A percentile compares a stretch with the other conserved stretches of the same genome.
These are phyloP conservation scores for Drosophila rhopaloa DNA, from an alignment of 1,140 invertebrate genomes.

Conservation along the genomic window DNA sequence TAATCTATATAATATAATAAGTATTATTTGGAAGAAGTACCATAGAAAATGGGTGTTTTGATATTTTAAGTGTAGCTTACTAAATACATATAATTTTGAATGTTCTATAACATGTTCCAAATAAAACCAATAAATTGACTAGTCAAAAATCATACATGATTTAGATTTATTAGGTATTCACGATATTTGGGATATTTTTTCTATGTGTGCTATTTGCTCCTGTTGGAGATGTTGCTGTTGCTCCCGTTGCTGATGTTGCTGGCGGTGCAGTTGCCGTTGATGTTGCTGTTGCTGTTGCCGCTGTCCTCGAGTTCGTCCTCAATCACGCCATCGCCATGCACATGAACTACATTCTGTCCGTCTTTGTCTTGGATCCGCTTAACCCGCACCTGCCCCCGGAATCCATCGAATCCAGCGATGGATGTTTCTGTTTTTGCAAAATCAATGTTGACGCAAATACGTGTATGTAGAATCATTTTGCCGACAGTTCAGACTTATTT, in stretches of 20 bases:
- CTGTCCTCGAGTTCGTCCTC: constrained; percentile 73
- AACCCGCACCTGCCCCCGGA: constrained; percentile 17
- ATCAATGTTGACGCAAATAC: constrained; percentile 83
- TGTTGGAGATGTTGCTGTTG: neutral
- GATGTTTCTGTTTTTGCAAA: constrained; percentile 61
- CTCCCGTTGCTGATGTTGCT: neutral
- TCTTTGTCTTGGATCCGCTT: constrained; percentile 33
- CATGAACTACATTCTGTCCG: constrained; percentile 72
- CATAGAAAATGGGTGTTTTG: too few species aligned
- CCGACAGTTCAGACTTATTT: constrained; percentile 82
- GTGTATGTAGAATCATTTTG: constrained; percentile 83
- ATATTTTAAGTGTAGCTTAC: too few species aligned
- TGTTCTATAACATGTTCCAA: too few species aligned
- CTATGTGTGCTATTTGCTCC: constrained; percentile 16
- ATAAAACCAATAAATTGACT: too few species aligned
- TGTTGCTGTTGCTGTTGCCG: constrained; percentile 18
- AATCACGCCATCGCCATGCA: constrained; percentile 77
- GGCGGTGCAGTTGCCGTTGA: neutral
- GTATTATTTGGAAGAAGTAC: too few species aligned
- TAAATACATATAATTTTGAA: too few species aligned
- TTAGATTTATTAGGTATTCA: too few species aligned
- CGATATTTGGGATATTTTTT: neutral
- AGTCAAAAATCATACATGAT: too few species aligned
- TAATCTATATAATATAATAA: too few species aligned
- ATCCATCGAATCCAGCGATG: constrained; percentile 11